These are phyloP conservation scores for Bembecia ichneumoniformis DNA, from an alignment of 2,888 invertebrate genomes.

Conservation along the genomic window DNA sequence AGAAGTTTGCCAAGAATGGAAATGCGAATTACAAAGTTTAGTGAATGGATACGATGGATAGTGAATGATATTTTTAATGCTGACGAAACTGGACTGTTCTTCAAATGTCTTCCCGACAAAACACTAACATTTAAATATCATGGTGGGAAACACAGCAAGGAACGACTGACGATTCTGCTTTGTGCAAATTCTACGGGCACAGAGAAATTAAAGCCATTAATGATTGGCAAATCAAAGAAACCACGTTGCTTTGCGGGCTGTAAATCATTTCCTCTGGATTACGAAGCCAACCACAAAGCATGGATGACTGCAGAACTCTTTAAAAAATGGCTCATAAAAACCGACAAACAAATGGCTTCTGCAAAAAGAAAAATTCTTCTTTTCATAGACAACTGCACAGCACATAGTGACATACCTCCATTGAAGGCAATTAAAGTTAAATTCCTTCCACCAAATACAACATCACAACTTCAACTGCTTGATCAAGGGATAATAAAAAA, in stretches of 20 bases:
- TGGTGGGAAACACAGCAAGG: constrained; percentile 7
- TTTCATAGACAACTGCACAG: constrained; percentile 9
- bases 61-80: constrained; percentile 12
- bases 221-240: constrained; percentile 14
- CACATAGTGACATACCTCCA: constrained; percentile 2
- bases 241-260: constrained; percentile 13
- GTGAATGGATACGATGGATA: neutral
- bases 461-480: neutral
- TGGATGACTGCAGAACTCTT: constrained; percentile 13
- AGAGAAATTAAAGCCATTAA: constrained; percentile 8
- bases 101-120: constrained; percentile 7
- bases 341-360: constrained; percentile 6
- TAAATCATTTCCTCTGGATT: constrained; percentile 12
- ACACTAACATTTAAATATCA: constrained; percentile 8
- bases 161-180: constrained; percentile 6
- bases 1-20: constrained; percentile 1
- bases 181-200: constrained; percentile 9
- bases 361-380: constrained; percentile 10
- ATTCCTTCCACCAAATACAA: no score
- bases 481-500: neutral
- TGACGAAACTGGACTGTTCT: constrained; percentile 4
- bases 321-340: constrained; percentile 6
- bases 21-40: constrained; percentile 1
- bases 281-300: constrained; percentile 13
- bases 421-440: neutral